phyloP scores from a whole-genome alignment of 2,113 vertebrate genomes.

The Alexandromys fortis region DNA sequence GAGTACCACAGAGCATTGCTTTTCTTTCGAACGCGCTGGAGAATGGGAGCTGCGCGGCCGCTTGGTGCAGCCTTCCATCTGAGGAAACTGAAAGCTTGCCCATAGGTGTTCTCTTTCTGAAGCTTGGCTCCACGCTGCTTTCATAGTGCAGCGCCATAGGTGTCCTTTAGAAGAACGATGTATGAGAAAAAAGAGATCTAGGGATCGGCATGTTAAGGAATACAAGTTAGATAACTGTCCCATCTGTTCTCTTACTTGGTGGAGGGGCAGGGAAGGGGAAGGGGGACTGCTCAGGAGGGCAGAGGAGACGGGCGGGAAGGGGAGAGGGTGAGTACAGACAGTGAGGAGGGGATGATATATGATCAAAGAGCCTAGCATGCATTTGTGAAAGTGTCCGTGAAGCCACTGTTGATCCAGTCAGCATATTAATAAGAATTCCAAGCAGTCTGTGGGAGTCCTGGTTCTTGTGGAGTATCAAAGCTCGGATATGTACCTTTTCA shows the following conservation, averaged over 20 bases:
- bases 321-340: background rate
- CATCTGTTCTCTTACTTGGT: background rate
- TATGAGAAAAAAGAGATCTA: background rate
- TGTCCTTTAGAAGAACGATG: background rate
- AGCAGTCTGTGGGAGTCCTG: background rate
- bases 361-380: background rate
- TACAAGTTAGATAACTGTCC: background rate
- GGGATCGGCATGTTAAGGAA: background rate
- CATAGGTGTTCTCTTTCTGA: background rate
- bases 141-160: background rate
- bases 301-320: no score
- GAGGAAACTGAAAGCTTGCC: background rate
- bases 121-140: background rate
- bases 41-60: background rate
- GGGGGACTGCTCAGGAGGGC: background rate
- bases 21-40: background rate
- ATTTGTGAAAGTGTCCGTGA: background rate
- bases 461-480: background rate
- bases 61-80: background rate
- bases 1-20: background rate
- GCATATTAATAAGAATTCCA: background rate
- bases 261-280: background rate
- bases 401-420: background rate
- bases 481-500: background rate
- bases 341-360: background rate